phyloP scores from a whole-genome alignment of 1,140 invertebrate species.

The Euwallacea fornicatus region DNA sequence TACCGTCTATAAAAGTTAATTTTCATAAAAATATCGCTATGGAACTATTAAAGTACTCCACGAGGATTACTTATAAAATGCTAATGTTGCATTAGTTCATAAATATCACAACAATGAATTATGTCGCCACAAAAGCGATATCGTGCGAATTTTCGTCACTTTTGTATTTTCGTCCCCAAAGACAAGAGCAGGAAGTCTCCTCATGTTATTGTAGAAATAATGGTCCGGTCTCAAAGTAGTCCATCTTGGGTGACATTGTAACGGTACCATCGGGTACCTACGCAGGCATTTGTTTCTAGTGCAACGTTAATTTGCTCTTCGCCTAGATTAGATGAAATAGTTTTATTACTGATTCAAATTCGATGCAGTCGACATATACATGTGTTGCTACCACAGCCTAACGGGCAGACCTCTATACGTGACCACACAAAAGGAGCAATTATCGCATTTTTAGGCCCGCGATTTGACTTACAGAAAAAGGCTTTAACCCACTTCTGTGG shows the following conservation, averaged over 20 bases:
- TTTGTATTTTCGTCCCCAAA: neutral
- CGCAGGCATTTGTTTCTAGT: too few species aligned
- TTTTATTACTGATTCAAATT: too few species aligned
- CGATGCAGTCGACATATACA: neutral
- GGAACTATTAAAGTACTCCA: neutral
- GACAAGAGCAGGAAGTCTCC: too few species aligned
- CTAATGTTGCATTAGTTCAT: neutral
- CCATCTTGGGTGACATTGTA: too few species aligned
- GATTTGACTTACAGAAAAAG: neutral
- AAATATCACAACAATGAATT: neutral
- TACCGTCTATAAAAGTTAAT: neutral
- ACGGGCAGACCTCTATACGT: constrained; percentile 29
- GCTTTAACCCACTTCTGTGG: too few species aligned
- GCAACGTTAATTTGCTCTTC: too few species aligned
- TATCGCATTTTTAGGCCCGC: constrained; percentile 3
- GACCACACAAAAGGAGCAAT: constrained; percentile 16
- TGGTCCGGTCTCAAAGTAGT: too few species aligned
- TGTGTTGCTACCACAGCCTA: constrained; percentile 5
- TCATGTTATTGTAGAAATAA: too few species aligned
- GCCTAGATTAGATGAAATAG: too few species aligned
- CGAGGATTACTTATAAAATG: neutral
- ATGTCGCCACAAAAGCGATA: neutral
- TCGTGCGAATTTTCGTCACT: neutral
- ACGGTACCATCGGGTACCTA: too few species aligned
- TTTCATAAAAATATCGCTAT: neutral